Conservation (phyloP, 2,113 vertebrate species). For the Sylvietta virens region DNA sequence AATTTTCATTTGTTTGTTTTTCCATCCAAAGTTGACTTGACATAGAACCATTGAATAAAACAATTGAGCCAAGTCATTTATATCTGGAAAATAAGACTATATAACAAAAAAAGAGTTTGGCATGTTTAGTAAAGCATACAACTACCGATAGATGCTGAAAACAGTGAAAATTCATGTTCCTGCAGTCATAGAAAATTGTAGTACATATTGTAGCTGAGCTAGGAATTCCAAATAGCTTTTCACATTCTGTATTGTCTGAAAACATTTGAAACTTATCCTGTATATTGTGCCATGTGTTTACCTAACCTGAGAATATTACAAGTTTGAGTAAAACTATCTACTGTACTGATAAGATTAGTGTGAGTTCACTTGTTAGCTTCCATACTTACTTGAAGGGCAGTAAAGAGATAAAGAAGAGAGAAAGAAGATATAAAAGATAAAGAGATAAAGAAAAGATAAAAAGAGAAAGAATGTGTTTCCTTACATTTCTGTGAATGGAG, state of each 20-base stretch:
- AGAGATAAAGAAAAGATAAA: no score
- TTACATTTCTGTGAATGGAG: background rate
- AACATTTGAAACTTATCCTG: background rate
- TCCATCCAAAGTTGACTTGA: background rate
- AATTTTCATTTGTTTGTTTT: background rate
- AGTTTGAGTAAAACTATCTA: background rate
- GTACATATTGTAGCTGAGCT: background rate
- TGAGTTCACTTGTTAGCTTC: background rate
- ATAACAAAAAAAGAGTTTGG: background rate
- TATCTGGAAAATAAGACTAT: background rate
- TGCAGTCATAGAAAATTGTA: background rate
- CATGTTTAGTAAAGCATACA: background rate
- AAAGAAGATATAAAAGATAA: no score
- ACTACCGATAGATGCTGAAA: background rate
- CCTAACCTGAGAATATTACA: background rate
- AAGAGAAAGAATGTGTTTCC: background rate
- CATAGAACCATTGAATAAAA: background rate
- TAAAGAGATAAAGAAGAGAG: no score
- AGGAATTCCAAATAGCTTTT: background rate
- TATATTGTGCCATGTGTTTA: background rate
- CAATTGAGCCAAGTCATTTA: background rate
- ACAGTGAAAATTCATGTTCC: background rate
- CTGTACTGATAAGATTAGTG: background rate
- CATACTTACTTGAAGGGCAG: background rate
- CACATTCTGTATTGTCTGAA: background rate